phyloP scores from a whole-genome alignment of 2,797 vertebrate species.

The Anguilla anguilla region DNA sequence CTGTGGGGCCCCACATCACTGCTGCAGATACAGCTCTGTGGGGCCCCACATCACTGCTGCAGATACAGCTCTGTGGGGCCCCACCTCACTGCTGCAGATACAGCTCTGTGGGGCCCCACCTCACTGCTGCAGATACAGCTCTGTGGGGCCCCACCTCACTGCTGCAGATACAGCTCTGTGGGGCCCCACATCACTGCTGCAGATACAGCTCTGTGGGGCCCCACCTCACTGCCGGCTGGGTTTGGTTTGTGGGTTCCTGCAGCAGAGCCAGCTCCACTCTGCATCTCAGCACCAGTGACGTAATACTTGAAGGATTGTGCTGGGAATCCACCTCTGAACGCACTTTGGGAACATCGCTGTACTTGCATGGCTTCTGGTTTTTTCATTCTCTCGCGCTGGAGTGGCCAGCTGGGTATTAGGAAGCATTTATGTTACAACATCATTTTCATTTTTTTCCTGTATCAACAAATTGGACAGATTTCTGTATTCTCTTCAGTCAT shows the following conservation, averaged over 20 bases:
- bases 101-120: conserved; percentile 14
- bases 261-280: conserved; percentile 24
- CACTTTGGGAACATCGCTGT: conserved; percentile 36
- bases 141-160: conserved; percentile 27
- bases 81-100: conserved; percentile 29
- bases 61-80: conserved; percentile 27
- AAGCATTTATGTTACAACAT: not conserved
- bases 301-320: conserved; percentile 41
- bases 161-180: conserved; percentile 33
- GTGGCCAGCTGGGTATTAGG: conserved; percentile 15
- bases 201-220: conserved; percentile 27
- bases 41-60: not conserved
- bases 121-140: conserved; percentile 23
- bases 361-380: conserved; percentile 33
- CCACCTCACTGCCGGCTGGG: not conserved
- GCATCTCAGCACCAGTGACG: conserved; percentile 9
- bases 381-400: conserved; percentile 15
- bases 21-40: conserved; percentile 33
- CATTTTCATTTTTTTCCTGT: not conserved
- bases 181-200: conserved; percentile 9
- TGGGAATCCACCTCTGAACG: conserved; percentile 29
- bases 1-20: conserved; percentile 27
- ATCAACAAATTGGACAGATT: not conserved
- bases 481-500: not conserved
- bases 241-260: conserved; percentile 34